Evolutionary conservation across 2,113 vertebrate genomes (phyloP).

Genomic region (Desmodus rotundus): DNA sequence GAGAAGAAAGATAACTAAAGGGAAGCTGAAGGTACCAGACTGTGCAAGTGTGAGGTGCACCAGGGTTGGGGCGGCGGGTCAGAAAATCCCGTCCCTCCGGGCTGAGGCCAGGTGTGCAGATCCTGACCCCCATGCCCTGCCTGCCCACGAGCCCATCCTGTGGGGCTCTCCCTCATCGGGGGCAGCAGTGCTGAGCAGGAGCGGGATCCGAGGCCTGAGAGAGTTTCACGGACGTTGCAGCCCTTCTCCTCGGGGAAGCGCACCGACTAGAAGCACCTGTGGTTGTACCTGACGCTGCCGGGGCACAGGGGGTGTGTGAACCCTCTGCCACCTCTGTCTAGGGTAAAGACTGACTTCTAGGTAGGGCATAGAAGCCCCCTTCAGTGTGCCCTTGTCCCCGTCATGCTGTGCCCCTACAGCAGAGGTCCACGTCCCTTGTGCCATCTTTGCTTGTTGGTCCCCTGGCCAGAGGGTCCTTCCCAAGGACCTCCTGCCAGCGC

Average conservation of each 20-base stretch:
- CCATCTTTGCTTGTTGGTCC: background rate
- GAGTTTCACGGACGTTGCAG: background rate
- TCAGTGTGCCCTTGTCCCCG: too few relatives aligned
- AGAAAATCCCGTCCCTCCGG: rapidly evolving
- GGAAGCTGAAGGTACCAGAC: conserved; percentile 24
- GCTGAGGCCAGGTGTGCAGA: background rate
- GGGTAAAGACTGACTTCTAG: background rate
- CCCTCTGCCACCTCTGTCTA: background rate
- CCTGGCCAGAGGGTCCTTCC: background rate
- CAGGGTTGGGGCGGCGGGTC: rapidly evolving
- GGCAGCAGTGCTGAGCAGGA: rapidly evolving
- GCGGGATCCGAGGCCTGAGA: background rate
- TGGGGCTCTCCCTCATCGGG: rapidly evolving
- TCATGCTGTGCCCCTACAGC: too few relatives aligned
- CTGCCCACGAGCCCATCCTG: background rate
- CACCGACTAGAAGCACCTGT: background rate
- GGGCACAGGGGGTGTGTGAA: background rate
- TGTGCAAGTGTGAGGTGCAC: rapidly evolving
- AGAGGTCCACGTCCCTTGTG: background rate
- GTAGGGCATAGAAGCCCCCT: background rate
- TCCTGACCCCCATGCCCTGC: rapidly evolving
- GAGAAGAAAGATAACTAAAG: conserved; percentile 87
- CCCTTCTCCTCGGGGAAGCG: background rate
- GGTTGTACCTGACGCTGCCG: too few relatives aligned
- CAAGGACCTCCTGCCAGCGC: rapidly evolving